Evolutionary conservation across 2,888 invertebrate genomes (phyloP).

Genomic region (Agrotis clavis): DNA sequence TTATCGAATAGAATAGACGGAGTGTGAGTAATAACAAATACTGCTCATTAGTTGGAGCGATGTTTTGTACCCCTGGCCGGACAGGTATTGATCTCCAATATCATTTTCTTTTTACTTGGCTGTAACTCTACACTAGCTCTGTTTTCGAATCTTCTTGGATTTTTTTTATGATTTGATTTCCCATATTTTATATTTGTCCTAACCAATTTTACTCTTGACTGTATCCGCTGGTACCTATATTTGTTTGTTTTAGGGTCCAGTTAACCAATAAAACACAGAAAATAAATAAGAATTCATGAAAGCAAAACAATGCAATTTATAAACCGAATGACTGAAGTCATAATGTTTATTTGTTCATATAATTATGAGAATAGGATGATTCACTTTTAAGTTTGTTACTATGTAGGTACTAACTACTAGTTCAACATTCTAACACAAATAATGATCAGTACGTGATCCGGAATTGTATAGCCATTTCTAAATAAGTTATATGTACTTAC

Average conservation of each 20-base stretch:
- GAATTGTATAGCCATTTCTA: background rate
- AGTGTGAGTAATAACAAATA: conserved; percentile 14
- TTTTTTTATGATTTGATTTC: too few relatives aligned
- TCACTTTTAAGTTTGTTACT: conserved; percentile 11
- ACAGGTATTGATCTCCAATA: conserved; percentile 30
- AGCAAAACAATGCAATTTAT: background rate
- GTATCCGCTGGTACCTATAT: too few relatives aligned
- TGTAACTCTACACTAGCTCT: background rate
- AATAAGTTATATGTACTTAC: background rate
- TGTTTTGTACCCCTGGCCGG: background rate
- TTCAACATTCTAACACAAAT: background rate
- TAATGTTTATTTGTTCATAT: too few relatives aligned
- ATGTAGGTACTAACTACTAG: background rate
- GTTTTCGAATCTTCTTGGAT: background rate
- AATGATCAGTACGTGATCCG: background rate
- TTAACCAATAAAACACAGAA: too few relatives aligned
- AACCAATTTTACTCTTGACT: too few relatives aligned
- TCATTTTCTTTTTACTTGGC: conserved; percentile 20
- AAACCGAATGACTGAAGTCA: too few relatives aligned
- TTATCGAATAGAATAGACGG: background rate
- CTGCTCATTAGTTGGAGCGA: background rate
- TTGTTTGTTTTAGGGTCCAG: too few relatives aligned
- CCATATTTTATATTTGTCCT: too few relatives aligned
- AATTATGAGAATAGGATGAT: background rate
- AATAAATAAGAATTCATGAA: too few relatives aligned